phyloP scores from a whole-genome alignment of 1,140 invertebrate genomes.

The Bathynomus jamesi region DNA sequence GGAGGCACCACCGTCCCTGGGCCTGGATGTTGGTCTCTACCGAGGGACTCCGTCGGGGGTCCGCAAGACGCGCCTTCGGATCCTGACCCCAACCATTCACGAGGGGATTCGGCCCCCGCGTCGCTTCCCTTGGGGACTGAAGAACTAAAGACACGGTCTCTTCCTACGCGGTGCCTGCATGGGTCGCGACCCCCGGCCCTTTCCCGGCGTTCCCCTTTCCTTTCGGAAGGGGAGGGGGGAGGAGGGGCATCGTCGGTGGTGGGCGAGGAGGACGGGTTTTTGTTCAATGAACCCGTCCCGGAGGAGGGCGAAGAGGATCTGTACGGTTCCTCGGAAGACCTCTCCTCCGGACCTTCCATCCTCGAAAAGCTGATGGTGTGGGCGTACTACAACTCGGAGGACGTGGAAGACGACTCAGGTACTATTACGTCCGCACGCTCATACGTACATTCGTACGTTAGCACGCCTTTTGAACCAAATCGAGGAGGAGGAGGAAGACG shows the following conservation, averaged over 20 bases:
- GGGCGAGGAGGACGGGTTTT: slow-evolving; percentile 35
- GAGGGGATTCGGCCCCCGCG: slow-evolving; percentile 14
- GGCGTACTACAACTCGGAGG: slow-evolving; percentile 35
- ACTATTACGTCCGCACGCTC: not conserved
- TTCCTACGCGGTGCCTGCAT: slow-evolving; percentile 34
- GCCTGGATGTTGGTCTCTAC: slow-evolving; percentile 28
- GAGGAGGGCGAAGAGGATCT: slow-evolving; percentile 33
- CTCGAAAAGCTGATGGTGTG: slow-evolving; percentile 36
- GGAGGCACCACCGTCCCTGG: slow-evolving; percentile 6
- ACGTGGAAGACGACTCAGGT: slow-evolving; percentile 18
- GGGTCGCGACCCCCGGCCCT: slow-evolving; percentile 21
- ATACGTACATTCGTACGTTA: too few species aligned
- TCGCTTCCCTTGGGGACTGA: slow-evolving; percentile 18
- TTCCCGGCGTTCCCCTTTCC: slow-evolving; percentile 15
- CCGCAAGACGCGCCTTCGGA: not conserved
- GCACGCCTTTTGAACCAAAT: too few species aligned
- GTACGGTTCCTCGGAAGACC: slow-evolving; percentile 34
- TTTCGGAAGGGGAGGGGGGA: slow-evolving; percentile 23
- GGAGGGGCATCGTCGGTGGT: slow-evolving; percentile 18
- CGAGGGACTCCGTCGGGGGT: slow-evolving; percentile 13
- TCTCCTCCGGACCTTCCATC: slow-evolving; percentile 33
- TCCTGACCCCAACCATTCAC: slow-evolving; percentile 15
- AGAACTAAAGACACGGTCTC: slow-evolving; percentile 33
- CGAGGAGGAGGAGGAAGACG: too few species aligned
- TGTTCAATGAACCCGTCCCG: slow-evolving; percentile 25